Conservation (phyloP, 1,140 invertebrate genomes). For the Galendromus occidentalis region DNA sequence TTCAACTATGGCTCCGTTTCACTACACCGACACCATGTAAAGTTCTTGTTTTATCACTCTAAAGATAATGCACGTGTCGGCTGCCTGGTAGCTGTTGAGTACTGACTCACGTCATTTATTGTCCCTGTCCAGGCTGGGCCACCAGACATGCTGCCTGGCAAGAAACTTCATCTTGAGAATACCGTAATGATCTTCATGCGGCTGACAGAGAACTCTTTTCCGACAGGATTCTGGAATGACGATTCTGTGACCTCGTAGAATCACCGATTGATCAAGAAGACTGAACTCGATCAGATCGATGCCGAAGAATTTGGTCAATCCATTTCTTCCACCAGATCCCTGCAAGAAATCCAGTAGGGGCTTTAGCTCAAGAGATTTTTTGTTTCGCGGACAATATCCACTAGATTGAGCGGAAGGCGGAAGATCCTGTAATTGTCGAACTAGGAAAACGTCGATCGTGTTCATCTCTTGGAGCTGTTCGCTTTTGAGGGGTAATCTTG, state of each 20-base stretch:
- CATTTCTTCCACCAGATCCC: neutral
- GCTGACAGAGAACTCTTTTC: constrained; percentile 18
- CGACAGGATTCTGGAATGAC: constrained; percentile 20
- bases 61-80: no score
- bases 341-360: neutral
- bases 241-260: constrained; percentile 13
- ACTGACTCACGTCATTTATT: no score
- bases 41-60: no score
- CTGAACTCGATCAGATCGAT: neutral
- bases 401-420: neutral
- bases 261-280: neutral
- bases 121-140: constrained; percentile 23
- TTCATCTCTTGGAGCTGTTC: no score
- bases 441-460: no score
- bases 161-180: constrained; percentile 24
- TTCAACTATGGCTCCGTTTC: no score
- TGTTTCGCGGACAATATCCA: neutral
- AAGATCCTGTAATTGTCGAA: no score
- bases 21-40: no score
- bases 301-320: neutral
- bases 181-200: constrained; percentile 22
- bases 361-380: neutral
- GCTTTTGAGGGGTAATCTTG: no score
- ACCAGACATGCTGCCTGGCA: constrained; percentile 23
- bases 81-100: no score